These are phyloP conservation scores for Eupeodes latifasciatus DNA, from an alignment of 2,888 invertebrate genomes.

Conservation along the genomic window DNA sequence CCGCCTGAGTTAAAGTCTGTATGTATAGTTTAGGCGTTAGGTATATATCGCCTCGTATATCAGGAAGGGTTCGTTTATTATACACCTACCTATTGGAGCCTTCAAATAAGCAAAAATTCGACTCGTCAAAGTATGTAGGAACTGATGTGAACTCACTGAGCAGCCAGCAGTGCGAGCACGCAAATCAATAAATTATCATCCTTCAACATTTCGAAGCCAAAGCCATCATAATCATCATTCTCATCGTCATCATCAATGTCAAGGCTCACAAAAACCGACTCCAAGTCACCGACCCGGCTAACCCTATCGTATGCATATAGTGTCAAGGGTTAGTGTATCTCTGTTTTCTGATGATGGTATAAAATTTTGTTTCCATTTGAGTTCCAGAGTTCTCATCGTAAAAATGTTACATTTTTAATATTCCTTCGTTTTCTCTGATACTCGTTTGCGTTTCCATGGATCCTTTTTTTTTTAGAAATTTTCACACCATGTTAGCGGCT, in stretches of 20 bases:
- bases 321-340: constrained; percentile 48
- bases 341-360: not conserved
- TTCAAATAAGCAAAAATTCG: constrained; percentile 28
- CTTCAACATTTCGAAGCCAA: constrained; percentile 64
- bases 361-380: constrained; percentile 25
- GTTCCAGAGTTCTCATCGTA: constrained; percentile 66
- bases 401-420: constrained; percentile 61
- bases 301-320: constrained; percentile 22
- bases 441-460: constrained; percentile 51
- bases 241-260: constrained; percentile 61
- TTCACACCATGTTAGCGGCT: constrained; percentile 75
- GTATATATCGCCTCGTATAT: not conserved
- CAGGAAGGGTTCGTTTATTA: constrained; percentile 19
- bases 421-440: constrained; percentile 35
- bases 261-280: constrained; percentile 9
- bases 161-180: constrained; percentile 49
- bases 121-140: constrained; percentile 49
- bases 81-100: not conserved
- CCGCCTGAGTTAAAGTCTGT: not conserved
- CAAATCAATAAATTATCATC: constrained; percentile 75
- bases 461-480: constrained; percentile 60
- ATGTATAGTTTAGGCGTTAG: not conserved
- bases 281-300: constrained; percentile 28
- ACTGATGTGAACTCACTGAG: constrained; percentile 48
- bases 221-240: constrained; percentile 62